phyloP scores from a whole-genome alignment of 2,113 vertebrate genomes.

The Poeciliopsis occidentalis region DNA sequence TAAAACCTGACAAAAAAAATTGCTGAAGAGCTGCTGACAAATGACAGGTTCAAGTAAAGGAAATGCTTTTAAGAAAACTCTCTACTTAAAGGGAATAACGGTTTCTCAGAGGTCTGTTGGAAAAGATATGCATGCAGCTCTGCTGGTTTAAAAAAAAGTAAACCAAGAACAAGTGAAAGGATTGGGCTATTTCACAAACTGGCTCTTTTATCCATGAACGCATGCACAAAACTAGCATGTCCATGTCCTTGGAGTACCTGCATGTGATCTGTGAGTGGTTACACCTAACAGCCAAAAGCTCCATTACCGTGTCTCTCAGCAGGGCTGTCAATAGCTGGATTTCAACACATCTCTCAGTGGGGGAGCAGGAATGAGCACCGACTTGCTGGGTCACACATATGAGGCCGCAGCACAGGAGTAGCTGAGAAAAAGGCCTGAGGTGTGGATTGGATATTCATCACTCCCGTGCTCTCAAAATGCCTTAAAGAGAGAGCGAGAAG shows the following conservation, averaged over 20 bases:
- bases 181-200: neutral
- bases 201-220: neutral
- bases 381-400: slow-evolving; percentile 23
- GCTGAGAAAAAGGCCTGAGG: slow-evolving; percentile 22
- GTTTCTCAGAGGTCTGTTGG: no score
- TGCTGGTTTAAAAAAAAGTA: neutral
- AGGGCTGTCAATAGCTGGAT: slow-evolving; percentile 12
- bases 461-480: slow-evolving; percentile 37
- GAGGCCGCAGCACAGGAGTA: slow-evolving; percentile 21
- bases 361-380: slow-evolving; percentile 8
- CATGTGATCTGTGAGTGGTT: neutral
- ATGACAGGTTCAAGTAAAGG: no score
- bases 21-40: no score
- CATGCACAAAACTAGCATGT: neutral
- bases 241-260: neutral
- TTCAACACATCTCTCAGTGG: slow-evolving; percentile 30
- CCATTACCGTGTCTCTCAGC: slow-evolving; percentile 10
- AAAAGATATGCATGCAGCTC: no score
- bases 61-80: no score
- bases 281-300: slow-evolving; percentile 4
- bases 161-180: neutral
- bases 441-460: slow-evolving; percentile 37
- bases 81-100: no score
- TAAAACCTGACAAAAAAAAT: no score
- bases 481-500: neutral